A percentile compares a stretch with the other conserved stretches of the same genome.
These are phyloP conservation scores for Vanessa cardui DNA, from an alignment of 2,888 invertebrate species.

Conservation along the genomic window DNA sequence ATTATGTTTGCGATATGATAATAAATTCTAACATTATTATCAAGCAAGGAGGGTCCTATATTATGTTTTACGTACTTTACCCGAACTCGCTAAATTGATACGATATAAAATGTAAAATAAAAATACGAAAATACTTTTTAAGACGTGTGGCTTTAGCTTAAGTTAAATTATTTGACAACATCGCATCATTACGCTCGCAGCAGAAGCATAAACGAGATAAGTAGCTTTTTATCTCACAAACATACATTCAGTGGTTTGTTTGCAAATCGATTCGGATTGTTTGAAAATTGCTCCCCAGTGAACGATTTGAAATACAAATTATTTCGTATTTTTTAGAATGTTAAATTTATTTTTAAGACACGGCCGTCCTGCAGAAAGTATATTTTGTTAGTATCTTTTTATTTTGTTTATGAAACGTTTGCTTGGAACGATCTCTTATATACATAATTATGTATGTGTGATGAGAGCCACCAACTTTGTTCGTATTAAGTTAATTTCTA, in stretches of 20 bases:
- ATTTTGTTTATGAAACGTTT: no score
- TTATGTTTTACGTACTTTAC: no score
- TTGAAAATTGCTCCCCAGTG: slow-evolving; percentile 8
- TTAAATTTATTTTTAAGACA: background rate
- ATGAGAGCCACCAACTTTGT: no score
- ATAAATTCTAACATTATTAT: no score
- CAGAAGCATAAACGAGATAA: slow-evolving; percentile 8
- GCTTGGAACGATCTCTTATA: no score
- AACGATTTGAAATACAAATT: background rate
- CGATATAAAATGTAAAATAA: background rate
- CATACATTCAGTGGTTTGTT: slow-evolving; percentile 1
- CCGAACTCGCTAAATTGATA: no score
- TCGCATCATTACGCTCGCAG: background rate
- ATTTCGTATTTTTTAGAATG: background rate
- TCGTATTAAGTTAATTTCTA: no score
- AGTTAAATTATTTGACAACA: background rate
- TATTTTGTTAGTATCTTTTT: no score
- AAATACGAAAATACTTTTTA: background rate
- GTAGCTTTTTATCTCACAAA: slow-evolving; percentile 9
- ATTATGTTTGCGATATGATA: no score
- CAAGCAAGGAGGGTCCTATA: no score
- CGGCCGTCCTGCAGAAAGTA: background rate
- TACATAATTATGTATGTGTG: no score
- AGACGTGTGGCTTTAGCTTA: background rate
- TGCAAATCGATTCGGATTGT: slow-evolving; percentile 14